A percentile compares a stretch with the other conserved stretches of the same genome.
Evolutionary conservation across 2,797 vertebrate species (phyloP).

Genomic region (Ficedula albicollis): DNA sequence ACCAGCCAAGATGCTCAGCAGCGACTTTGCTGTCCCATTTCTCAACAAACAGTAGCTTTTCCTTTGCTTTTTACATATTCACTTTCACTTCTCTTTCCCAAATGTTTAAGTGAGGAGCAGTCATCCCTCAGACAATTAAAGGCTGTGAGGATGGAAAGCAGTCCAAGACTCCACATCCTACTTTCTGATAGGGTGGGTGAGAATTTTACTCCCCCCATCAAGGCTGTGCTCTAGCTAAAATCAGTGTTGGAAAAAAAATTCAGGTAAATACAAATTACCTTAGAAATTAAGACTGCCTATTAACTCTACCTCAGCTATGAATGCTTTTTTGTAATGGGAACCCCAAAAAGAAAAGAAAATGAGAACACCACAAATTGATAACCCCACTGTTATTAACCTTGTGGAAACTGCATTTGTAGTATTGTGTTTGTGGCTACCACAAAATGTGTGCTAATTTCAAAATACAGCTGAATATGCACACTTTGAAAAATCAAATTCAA

Average conservation of each 20-base stretch:
- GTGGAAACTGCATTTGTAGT: neutral
- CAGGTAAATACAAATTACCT: neutral
- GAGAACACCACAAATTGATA: neutral
- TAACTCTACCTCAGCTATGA: neutral
- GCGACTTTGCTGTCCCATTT: fast-evolving
- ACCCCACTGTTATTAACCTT: neutral
- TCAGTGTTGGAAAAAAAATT: neutral
- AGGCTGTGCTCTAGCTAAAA: neutral
- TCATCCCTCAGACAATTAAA: neutral
- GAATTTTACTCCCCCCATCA: neutral
- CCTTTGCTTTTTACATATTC: neutral
- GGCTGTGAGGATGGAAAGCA: neutral
- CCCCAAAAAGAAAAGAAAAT: neutral
- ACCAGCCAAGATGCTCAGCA: neutral
- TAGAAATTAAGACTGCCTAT: neutral
- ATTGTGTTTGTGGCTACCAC: neutral
- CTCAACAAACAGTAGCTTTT: neutral
- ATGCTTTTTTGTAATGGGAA: neutral
- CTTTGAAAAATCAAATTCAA: neutral
- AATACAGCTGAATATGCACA: neutral
- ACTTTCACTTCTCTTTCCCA: neutral
- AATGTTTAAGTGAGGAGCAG: neutral
- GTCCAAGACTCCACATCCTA: neutral
- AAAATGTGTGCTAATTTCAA: conserved; percentile 15
- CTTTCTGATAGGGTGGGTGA: neutral